phyloP scores from a whole-genome alignment of 2,888 invertebrate genomes.

The Stenodema calcarata region DNA sequence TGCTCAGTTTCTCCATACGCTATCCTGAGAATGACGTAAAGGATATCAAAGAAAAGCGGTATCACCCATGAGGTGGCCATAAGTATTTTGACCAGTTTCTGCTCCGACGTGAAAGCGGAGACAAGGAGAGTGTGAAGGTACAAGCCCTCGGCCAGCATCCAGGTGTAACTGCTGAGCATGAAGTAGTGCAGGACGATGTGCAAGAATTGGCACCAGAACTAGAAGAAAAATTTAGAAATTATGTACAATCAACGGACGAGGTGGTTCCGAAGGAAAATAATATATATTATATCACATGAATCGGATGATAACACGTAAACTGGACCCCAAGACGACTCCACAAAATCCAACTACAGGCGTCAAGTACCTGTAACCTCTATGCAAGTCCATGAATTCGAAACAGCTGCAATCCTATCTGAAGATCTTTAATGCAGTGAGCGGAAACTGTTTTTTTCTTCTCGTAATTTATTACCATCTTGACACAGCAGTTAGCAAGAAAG shows the following conservation, averaged over 20 bases:
- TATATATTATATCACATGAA: background rate
- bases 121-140: conserved; percentile 94
- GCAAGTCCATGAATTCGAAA: no score
- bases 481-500: no score
- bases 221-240: conserved; percentile 59
- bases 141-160: conserved; percentile 96
- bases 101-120: conserved; percentile 88
- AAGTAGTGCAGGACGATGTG: conserved; percentile 87
- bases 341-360: no score
- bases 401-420: no score
- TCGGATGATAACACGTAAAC: no score
- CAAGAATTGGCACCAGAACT: conserved; percentile 81
- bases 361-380: no score
- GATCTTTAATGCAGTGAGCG: no score
- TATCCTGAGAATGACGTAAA: conserved; percentile 70
- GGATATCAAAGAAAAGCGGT: conserved; percentile 71
- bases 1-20: conserved; percentile 65
- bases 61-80: conserved; percentile 85
- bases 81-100: conserved; percentile 81
- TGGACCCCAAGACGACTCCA: no score
- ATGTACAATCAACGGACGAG: background rate
- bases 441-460: no score
- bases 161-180: conserved; percentile 89
- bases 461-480: no score
- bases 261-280: no score